Conservation (phyloP, 2,797 vertebrate species). For the Anisognathus igniventris region DNA sequence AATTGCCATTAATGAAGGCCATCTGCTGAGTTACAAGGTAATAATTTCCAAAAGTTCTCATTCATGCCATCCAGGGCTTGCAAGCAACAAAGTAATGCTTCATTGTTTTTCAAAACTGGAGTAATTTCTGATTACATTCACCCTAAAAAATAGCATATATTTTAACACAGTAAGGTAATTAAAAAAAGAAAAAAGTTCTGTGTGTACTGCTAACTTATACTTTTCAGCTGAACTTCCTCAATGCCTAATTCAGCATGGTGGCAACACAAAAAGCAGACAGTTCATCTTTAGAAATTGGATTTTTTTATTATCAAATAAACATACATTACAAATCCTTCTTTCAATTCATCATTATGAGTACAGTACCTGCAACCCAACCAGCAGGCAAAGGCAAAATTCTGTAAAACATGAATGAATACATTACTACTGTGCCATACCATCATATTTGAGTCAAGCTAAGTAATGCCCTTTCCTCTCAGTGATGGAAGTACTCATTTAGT, state of each 20-base stretch:
- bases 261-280: neutral
- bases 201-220: neutral
- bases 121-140: neutral
- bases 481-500: neutral
- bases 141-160: neutral
- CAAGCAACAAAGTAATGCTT: neutral
- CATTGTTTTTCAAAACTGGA: neutral
- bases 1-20: constrained; percentile 49
- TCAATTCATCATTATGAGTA: neutral
- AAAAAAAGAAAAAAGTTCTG: neutral
- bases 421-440: neutral
- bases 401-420: neutral
- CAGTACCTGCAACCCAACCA: neutral
- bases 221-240: neutral
- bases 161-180: neutral
- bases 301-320: neutral
- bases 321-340: neutral
- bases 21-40: constrained; percentile 28
- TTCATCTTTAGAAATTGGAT: neutral
- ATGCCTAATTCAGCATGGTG: neutral
- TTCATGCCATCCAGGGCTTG: neutral
- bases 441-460: neutral
- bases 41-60: constrained; percentile 31
- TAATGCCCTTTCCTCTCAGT: neutral
- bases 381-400: neutral